phyloP scores from a whole-genome alignment of 2,797 vertebrate genomes.

The Tragopan temminckii region DNA sequence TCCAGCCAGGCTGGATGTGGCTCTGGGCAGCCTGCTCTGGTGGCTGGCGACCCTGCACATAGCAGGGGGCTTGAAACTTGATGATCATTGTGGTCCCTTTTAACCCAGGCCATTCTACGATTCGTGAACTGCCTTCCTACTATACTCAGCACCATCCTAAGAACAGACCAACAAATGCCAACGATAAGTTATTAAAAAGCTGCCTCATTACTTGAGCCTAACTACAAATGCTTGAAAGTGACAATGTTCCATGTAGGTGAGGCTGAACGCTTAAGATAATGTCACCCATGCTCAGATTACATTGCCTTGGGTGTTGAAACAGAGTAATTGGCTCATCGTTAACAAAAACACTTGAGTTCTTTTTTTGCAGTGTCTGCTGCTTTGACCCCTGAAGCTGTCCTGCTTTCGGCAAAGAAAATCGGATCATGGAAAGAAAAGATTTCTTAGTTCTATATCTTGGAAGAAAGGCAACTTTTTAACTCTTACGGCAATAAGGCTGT shows the following conservation, averaged over 20 bases:
- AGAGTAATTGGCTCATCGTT: accelerated
- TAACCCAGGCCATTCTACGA: no score
- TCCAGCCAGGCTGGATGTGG: no score
- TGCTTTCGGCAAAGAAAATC: background rate
- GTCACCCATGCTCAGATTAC: accelerated
- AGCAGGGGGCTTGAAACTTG: no score
- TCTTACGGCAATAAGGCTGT: accelerated
- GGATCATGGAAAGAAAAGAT: background rate
- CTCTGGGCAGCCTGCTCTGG: no score
- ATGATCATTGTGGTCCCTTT: no score
- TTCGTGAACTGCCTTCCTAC: accelerated
- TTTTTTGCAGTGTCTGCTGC: accelerated
- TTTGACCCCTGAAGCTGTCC: background rate
- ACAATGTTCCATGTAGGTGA: accelerated
- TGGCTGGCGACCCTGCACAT: no score
- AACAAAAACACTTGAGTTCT: background rate
- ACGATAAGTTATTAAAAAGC: accelerated
- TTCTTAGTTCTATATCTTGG: background rate
- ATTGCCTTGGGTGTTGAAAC: accelerated
- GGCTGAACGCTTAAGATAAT: accelerated
- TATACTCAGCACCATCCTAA: background rate
- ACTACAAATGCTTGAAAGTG: accelerated
- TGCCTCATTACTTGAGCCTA: accelerated
- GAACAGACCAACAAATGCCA: background rate
- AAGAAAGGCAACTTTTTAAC: background rate